Percentiles rank a stretch among this genome's conserved stretches.
These are phyloP conservation scores for Tipula confusa DNA, from an alignment of 2,888 invertebrate species.

Conservation along the genomic window DNA sequence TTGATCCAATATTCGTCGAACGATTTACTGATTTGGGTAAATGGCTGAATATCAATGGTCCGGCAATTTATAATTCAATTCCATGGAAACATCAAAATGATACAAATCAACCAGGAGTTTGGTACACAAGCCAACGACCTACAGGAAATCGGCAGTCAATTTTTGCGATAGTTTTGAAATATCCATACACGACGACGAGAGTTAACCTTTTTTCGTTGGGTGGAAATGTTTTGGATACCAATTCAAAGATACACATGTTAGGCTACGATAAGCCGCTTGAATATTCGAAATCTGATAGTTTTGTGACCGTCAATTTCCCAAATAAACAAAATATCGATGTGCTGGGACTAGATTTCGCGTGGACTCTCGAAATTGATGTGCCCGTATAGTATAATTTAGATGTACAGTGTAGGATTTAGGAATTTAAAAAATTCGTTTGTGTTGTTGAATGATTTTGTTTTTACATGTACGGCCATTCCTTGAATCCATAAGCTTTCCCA, in stretches of 20 bases:
- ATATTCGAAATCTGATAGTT: constrained; percentile 41
- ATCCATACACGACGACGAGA: constrained; percentile 60
- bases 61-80: constrained; percentile 72
- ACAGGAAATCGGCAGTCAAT: constrained; percentile 47
- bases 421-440: neutral
- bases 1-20: constrained; percentile 81
- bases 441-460: neutral
- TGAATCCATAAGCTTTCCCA: no score
- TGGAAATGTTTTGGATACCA: constrained; percentile 38
- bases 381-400: neutral
- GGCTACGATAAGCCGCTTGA: constrained; percentile 48
- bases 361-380: constrained; percentile 48
- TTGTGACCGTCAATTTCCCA: constrained; percentile 44
- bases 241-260: constrained; percentile 51
- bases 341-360: constrained; percentile 43
- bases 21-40: constrained; percentile 69
- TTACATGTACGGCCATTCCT: no score
- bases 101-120: constrained; percentile 62
- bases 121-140: constrained; percentile 60
- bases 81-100: constrained; percentile 85
- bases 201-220: constrained; percentile 50
- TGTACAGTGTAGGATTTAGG: no score
- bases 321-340: constrained; percentile 46
- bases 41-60: constrained; percentile 82
- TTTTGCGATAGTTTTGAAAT: constrained; percentile 65